phyloP scores from a whole-genome alignment of 2,113 vertebrate genomes.

The Petrocephalus zakoni region DNA sequence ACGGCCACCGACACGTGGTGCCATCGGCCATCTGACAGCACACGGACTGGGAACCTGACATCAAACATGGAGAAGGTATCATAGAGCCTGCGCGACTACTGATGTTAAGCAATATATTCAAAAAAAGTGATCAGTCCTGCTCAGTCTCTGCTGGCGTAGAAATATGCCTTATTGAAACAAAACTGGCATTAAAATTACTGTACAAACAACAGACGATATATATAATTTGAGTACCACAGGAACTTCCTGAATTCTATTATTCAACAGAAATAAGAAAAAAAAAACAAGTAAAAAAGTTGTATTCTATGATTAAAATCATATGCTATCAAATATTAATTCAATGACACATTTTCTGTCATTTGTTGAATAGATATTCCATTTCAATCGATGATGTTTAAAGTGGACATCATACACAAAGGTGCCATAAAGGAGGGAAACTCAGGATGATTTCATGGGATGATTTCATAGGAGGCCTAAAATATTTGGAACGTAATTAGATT shows the following conservation, averaged over 20 bases:
- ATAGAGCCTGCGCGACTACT: not conserved
- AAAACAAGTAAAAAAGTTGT: not conserved
- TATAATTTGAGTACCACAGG: not conserved
- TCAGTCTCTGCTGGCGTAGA: not conserved
- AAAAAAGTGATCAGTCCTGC: not conserved
- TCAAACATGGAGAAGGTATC: not conserved
- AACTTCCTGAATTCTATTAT: not conserved
- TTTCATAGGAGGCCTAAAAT: not conserved
- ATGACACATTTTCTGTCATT: not conserved
- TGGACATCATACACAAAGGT: too few relatives aligned
- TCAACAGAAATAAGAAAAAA: not conserved
- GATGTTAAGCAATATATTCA: not conserved
- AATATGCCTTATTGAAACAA: not conserved
- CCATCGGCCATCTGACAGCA: slow-evolving; percentile 60
- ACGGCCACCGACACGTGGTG: slow-evolving; percentile 64
- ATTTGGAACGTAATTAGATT: not conserved
- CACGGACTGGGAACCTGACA: slow-evolving; percentile 58
- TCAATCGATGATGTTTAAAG: too few relatives aligned
- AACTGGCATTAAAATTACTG: not conserved
- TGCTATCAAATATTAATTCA: not conserved
- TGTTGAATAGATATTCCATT: too few relatives aligned
- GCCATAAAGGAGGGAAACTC: not conserved
- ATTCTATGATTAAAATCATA: not conserved
- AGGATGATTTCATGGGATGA: not conserved
- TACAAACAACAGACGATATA: not conserved